Base-by-base conservation (phyloP, 2,888 invertebrate species). In the Dryococelus australis region DNA sequence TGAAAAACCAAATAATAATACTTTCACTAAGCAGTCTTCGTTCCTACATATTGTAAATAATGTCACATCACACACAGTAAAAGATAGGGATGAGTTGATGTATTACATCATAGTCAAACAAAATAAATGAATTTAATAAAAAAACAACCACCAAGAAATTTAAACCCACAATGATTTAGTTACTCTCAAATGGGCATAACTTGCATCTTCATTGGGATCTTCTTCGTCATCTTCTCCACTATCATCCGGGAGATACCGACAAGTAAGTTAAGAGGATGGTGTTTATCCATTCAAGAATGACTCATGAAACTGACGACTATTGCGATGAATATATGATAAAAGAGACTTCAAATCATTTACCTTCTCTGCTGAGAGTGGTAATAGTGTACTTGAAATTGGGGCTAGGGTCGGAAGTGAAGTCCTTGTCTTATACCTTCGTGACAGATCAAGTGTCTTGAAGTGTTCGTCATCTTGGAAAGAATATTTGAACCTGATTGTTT, bases 321-420 rank as follows among this genome's bases (percentile, higher is more conserved):
- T 65, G 65, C 10, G 65, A 65, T 65, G 20, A 9, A 65, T 65
- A 24, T 65, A 65, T 5, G 20, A 6, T 65, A 65, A 65, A 16
- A 65, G 65, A 65, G 65, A 9, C 65, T 65, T 65, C 65, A 65
- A 65, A 65, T 65, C 65, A 65, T 65, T 65, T 65, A 65, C 65
- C 20, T 65, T 20, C 24, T 65, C 65, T 16, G 16, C 13, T 16
- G 65, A 20, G 5, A 65, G 65, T 65, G 65, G 20, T 65, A 65
- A 65, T 65, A 16, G 20, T 16, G 16, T 65, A 16, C 10, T 65
- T 16, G 20, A 65, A 65, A 65, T 65, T 12, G 10, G 65, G 16
- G 10, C 20, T 65, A 65, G 16, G 65, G 65, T 65, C 16, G 24
- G 65, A 65, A 65, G 65, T 16, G 65, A 24, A 65, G 16, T 65